Conservation (phyloP, 2,888 invertebrate species). For the Holacanthella duospinosa region DNA sequence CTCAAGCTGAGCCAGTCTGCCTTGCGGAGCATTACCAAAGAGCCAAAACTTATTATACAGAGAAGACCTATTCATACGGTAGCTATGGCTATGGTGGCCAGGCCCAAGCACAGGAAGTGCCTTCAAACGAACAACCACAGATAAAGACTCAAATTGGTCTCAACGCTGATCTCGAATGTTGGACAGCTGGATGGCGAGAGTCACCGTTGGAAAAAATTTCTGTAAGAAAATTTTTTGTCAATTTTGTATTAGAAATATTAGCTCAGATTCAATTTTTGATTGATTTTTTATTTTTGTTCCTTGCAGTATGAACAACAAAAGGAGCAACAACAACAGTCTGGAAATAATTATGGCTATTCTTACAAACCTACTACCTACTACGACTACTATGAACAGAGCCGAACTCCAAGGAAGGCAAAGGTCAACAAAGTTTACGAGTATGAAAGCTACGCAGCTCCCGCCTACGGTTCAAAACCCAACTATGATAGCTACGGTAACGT, state of each 20-base stretch:
- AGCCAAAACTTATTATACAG: conserved; percentile 31
- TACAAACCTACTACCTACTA: conserved; percentile 5
- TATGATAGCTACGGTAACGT: no score
- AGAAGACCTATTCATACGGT: conserved; percentile 17
- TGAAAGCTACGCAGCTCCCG: conserved; percentile 17
- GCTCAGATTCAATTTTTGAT: neutral
- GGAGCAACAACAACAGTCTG: neutral
- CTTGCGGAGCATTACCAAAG: conserved; percentile 34
- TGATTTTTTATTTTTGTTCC: neutral
- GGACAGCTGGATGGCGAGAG: conserved; percentile 32
- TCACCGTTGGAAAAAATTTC: conserved; percentile 32
- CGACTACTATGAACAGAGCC: conserved; percentile 26
- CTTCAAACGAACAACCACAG: conserved; percentile 4
- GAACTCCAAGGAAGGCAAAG: conserved; percentile 34
- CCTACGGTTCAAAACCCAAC: conserved; percentile 7
- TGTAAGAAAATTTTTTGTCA: conserved; percentile 17
- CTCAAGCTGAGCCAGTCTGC: conserved; percentile 33
- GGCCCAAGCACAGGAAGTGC: conserved; percentile 5
- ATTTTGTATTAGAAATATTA: neutral
- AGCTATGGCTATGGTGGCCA: conserved; percentile 21
- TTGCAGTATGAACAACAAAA: conserved; percentile 11
- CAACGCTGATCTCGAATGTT: conserved; percentile 32
- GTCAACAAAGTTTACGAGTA: conserved; percentile 29
- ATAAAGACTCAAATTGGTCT: conserved; percentile 22
- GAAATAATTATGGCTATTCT: neutral